Percentiles rank a stretch among this genome's conserved stretches.
Evolutionary conservation across 2,797 vertebrate species (phyloP).

Genomic region (Heliangelus exortis): DNA sequence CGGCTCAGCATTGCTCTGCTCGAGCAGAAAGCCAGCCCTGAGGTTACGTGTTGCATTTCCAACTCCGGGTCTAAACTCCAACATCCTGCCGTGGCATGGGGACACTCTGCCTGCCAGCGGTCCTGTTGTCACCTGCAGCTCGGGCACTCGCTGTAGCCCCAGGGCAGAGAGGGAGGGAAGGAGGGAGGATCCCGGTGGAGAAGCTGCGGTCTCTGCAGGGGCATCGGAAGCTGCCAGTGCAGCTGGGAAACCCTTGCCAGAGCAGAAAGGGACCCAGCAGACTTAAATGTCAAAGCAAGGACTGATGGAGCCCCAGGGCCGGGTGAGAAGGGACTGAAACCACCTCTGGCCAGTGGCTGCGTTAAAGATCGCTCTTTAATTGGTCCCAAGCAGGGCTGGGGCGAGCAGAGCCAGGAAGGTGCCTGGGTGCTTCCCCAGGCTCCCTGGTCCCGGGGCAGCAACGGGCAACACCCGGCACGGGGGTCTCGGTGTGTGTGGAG

Average conservation of each 20-base stretch:
- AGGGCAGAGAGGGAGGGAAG: no score
- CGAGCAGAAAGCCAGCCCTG: accelerated
- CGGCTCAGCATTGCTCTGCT: neutral
- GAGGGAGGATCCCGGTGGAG: neutral
- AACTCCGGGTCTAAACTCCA: neutral
- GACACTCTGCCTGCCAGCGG: neutral
- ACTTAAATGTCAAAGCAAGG: neutral
- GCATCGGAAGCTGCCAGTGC: neutral
- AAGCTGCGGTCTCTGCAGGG: neutral
- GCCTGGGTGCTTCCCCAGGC: accelerated
- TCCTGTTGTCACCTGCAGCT: neutral
- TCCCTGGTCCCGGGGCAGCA: neutral
- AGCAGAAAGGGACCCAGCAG: neutral
- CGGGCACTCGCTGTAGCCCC: accelerated
- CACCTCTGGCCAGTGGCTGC: neutral
- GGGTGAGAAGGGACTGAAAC: neutral
- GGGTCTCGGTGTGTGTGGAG: no score
- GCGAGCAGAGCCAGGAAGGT: neutral
- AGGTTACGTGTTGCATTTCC: accelerated
- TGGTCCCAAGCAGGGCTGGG: neutral
- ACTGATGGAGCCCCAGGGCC: neutral
- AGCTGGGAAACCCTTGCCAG: neutral
- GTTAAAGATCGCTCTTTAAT: neutral
- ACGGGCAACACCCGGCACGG: neutral
- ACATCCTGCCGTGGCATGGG: accelerated